Percentiles rank a stretch among this genome's conserved stretches.
Conservation (phyloP, 1,140 invertebrate genomes). For the Maniola jurtina region DNA sequence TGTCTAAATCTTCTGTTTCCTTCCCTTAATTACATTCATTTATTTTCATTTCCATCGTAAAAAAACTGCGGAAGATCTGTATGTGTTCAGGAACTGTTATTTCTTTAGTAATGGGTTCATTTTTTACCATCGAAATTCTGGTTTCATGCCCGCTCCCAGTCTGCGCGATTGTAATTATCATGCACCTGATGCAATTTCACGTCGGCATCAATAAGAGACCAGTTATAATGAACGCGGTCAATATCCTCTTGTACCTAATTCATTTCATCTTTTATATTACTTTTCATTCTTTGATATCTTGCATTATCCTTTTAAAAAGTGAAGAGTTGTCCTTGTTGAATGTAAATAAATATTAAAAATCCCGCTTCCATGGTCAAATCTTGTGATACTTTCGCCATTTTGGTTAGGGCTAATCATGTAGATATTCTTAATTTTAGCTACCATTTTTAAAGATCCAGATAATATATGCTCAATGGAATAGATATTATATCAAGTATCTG, state of each 20-base stretch:
- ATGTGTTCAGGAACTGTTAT: not conserved
- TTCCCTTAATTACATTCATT: constrained; percentile 2
- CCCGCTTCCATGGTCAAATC: too few species aligned
- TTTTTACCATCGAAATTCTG: constrained; percentile 10
- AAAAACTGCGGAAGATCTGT: not conserved
- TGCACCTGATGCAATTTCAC: constrained; percentile 52
- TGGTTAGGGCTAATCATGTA: too few species aligned
- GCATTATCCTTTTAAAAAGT: too few species aligned
- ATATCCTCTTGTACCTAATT: not conserved
- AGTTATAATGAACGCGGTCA: constrained; percentile 21
- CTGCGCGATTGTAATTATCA: constrained; percentile 25
- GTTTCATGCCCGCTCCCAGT: constrained; percentile 20
- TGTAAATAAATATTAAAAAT: too few species aligned
- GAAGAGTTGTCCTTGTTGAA: too few species aligned
- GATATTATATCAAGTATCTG: too few species aligned
- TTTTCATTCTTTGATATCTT: too few species aligned
- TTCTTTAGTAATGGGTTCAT: not conserved
- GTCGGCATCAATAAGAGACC: constrained; percentile 42
- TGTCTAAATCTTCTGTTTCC: not conserved
- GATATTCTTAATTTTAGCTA: too few species aligned
- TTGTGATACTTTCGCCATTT: too few species aligned
- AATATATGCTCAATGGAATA: too few species aligned
- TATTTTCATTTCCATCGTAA: constrained; percentile 6
- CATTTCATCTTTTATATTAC: not conserved
- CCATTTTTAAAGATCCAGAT: too few species aligned